Evolutionary conservation across 2,888 invertebrate species (phyloP), one percentile per base, ranked within the genome.

Genomic region (Lithodes maja): DNA sequence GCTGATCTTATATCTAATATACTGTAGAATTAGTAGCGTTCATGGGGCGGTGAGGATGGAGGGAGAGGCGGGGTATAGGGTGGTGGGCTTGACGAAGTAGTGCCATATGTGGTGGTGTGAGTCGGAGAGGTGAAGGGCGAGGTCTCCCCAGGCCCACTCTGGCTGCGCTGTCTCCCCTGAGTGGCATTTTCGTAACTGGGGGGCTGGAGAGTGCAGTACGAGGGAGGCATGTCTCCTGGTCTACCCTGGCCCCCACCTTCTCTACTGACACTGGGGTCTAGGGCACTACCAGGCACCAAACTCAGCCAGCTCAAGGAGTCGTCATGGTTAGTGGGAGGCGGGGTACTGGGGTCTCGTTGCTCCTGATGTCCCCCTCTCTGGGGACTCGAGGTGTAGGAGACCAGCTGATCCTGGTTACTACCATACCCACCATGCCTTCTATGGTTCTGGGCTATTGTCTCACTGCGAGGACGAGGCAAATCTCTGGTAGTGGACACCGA

Each of bases 101-200:
- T 5, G 50, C 49, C 49, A 77, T 3, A 75, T 2, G 61, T 7
- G 61, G n/a, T 15, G 55, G 82, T 61, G 81, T 49, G 15, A 1
- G 50, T n/a, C 2, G 69, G 15, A 15, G 7, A 1, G 75, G 12
- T 9, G 54, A 12, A 53, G 71, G n/a, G 5, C 33, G 9, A n/a
- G 54, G 74, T 2, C 49, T 52, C 52, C 68, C 55, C 7, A 61
- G n/a, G 9, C 3, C 71, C 17, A 54, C 52, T 49, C 2, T n/a
- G 50, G 17, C 82, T 69, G 12, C 52, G 82, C n/a, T 50, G 15
- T 3, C 82, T 9, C 53, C 52, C 69, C 61, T 52, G 49, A 1
- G 84, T 88, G 0, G 87, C 87, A 53, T 83, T 79, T 61, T 88
- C 87, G 12, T 88, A 88, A 5, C 83, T 54, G 12, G 87, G 87